Percentiles rank a stretch among this genome's conserved stretches.
These are phyloP conservation scores for Myiagra hebetior DNA, from an alignment of 2,113 vertebrate species.

Conservation along the genomic window DNA sequence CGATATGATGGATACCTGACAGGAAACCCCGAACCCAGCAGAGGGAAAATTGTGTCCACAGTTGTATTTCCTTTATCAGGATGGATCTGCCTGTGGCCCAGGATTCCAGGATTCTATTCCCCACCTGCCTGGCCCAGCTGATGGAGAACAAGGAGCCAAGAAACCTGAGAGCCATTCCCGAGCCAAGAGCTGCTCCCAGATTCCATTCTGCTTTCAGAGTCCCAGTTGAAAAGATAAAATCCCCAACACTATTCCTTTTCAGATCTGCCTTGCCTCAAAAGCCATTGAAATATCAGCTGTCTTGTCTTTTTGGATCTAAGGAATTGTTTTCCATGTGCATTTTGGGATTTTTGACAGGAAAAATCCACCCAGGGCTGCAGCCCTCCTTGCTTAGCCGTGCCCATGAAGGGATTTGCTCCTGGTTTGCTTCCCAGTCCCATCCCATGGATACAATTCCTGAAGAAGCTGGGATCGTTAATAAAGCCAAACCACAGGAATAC, in stretches of 20 bases:
- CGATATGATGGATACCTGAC: neutral
- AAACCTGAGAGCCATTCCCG: neutral
- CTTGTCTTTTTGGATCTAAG: neutral
- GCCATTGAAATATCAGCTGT: neutral
- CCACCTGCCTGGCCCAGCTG: neutral
- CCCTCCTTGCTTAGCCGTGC: neutral
- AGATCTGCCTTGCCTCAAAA: neutral
- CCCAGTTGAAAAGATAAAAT: neutral
- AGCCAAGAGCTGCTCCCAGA: neutral
- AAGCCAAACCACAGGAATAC: constrained; percentile 5
- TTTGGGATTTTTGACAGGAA: neutral
- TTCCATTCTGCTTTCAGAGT: neutral
- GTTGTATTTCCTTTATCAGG: neutral
- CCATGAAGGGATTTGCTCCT: neutral
- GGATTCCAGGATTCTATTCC: neutral
- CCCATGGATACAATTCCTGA: neutral
- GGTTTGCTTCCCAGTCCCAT: neutral
- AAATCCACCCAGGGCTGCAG: neutral
- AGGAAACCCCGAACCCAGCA: neutral
- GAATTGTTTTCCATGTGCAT: neutral
- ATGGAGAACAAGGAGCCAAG: neutral
- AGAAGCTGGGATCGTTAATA: neutral
- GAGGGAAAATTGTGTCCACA: neutral
- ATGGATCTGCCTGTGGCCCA: neutral
- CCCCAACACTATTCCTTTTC: neutral